These are phyloP conservation scores for Gandaritis pyraliata DNA, from an alignment of 2,888 invertebrate genomes.

Conservation along the genomic window DNA sequence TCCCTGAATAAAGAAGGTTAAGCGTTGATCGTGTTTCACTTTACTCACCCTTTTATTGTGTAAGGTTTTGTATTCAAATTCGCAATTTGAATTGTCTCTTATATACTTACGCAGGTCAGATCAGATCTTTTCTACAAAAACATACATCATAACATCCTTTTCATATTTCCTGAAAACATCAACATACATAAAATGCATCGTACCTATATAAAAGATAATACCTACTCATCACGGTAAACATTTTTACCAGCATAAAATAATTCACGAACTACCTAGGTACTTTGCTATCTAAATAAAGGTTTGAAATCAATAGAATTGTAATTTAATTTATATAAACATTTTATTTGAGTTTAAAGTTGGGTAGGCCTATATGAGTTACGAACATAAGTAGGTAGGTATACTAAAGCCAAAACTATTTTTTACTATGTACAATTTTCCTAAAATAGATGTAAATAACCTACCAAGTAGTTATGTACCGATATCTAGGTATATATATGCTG, in stretches of 20 bases:
- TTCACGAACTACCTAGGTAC: background rate
- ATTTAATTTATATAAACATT: conserved; percentile 41
- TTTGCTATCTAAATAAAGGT: conserved; percentile 7
- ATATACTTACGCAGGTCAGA: conserved; percentile 31
- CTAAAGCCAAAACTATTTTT: conserved; percentile 45
- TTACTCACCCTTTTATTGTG: background rate
- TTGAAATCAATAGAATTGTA: conserved; percentile 37
- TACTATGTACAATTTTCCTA: conserved; percentile 37
- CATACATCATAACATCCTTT: conserved; percentile 34
- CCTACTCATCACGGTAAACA: too few relatives aligned
- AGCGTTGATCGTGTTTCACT: conserved; percentile 21
- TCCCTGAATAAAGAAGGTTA: conserved; percentile 65
- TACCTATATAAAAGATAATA: conserved; percentile 3
- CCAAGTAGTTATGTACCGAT: background rate
- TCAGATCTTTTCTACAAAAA: conserved; percentile 11
- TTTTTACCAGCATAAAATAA: too few relatives aligned
- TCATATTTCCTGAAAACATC: conserved; percentile 47
- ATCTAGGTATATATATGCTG: background rate
- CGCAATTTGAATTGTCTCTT: too few relatives aligned
- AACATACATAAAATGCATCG: conserved; percentile 17
- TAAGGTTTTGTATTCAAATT: too few relatives aligned
- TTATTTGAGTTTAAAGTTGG: conserved; percentile 67
- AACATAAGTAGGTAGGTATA: conserved; percentile 24
- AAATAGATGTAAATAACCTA: conserved; percentile 17
- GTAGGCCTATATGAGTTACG: conserved; percentile 55